Percentiles rank a stretch among this genome's conserved stretches.
Conservation (phyloP, 2,888 invertebrate species). For the Cepaea hortensis region DNA sequence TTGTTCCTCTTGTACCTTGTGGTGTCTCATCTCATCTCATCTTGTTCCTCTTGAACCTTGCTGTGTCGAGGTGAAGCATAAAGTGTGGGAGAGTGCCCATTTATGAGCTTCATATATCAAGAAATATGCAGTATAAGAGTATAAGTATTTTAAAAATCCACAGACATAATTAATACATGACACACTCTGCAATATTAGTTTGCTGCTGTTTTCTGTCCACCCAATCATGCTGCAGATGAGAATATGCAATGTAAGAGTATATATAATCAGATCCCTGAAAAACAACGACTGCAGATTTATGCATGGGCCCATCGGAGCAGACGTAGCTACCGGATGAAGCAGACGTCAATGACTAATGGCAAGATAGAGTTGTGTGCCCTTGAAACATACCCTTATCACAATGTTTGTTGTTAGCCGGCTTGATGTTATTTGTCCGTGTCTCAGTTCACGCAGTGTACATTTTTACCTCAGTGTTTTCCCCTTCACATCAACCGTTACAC, state of each 20-base stretch:
- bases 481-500: too few relatives aligned
- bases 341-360: slow-evolving; percentile 6
- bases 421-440: too few relatives aligned
- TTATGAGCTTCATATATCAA: too few relatives aligned
- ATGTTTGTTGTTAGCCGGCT: too few relatives aligned
- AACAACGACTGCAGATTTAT: slow-evolving; percentile 35
- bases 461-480: too few relatives aligned
- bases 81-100: too few relatives aligned
- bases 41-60: too few relatives aligned
- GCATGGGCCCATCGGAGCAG: slow-evolving; percentile 43
- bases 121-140: too few relatives aligned
- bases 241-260: neutral
- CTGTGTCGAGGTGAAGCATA: too few relatives aligned
- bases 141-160: neutral
- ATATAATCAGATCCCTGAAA: slow-evolving; percentile 39
- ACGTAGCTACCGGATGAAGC: slow-evolving; percentile 28
- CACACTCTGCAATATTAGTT: neutral
- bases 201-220: neutral
- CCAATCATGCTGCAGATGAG: slow-evolving; percentile 13
- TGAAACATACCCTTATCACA: neutral
- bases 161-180: neutral
- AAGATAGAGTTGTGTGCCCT: neutral
- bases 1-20: too few relatives aligned
- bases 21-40: too few relatives aligned
- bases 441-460: too few relatives aligned